These are phyloP conservation scores for Orchesella cincta DNA, from an alignment of 1,140 invertebrate genomes.

Conservation along the genomic window DNA sequence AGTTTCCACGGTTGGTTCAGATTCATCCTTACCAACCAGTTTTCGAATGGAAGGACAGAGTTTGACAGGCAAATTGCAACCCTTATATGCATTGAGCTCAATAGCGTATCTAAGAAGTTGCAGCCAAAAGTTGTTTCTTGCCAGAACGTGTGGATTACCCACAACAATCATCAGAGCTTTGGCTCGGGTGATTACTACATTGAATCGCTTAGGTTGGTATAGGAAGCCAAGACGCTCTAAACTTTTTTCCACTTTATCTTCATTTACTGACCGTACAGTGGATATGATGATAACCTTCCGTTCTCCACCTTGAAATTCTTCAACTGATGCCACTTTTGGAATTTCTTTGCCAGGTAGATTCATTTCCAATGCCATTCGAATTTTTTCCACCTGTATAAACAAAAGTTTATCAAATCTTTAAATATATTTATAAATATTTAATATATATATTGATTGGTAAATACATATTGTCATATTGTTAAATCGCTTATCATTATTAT, in stretches of 20 bases:
- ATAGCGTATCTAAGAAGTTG: conserved; percentile 67
- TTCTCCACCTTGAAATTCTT: conserved; percentile 96
- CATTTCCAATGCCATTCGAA: conserved; percentile 56
- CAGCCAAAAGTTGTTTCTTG: conserved; percentile 71
- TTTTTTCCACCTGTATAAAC: conserved; percentile 67
- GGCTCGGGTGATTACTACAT: conserved; percentile 83
- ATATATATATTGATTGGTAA: too few species aligned
- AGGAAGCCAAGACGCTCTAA: conserved; percentile 77
- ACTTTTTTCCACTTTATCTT: conserved; percentile 55
- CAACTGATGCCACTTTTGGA: conserved; percentile 87
- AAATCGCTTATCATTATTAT: too few species aligned
- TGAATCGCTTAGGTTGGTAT: conserved; percentile 72
- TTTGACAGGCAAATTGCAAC: conserved; percentile 63
- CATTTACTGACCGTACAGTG: conserved; percentile 69
- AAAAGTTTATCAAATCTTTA: conserved; percentile 42
- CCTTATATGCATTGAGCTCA: conserved; percentile 66
- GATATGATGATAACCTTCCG: conserved; percentile 81
- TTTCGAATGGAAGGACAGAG: too few species aligned
- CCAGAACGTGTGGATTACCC: conserved; percentile 77
- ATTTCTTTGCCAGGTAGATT: conserved; percentile 66
- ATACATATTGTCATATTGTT: too few species aligned
- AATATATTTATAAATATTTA: too few species aligned
- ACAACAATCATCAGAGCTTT: conserved; percentile 76
- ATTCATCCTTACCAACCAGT: too few species aligned
- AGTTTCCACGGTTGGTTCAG: too few species aligned